A percentile compares a stretch with the other conserved stretches of the same genome.
Conservation (phyloP, 2,888 invertebrate species). For the Scaptodrosophila latifasciaeformis region DNA sequence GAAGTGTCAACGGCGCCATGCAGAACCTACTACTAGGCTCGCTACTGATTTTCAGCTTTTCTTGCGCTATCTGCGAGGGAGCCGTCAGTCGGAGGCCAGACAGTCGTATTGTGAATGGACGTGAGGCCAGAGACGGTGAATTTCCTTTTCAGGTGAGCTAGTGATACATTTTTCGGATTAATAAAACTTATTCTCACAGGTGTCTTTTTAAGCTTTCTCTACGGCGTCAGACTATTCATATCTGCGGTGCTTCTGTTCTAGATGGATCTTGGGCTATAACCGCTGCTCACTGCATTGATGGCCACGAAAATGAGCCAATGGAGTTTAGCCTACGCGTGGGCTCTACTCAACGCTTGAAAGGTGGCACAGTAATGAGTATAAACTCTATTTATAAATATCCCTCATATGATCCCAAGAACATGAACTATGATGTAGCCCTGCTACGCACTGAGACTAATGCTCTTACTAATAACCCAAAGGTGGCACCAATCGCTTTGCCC, state of each 20-base stretch:
- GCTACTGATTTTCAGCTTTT: constrained; percentile 12
- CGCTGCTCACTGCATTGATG: constrained; percentile 70
- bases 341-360: constrained; percentile 49
- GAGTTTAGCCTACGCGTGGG: constrained; percentile 65
- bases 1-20: constrained; percentile 36
- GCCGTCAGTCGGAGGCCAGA: constrained; percentile 35
- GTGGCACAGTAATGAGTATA: constrained; percentile 58
- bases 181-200: not conserved
- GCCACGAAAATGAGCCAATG: constrained; percentile 51
- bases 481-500: constrained; percentile 56
- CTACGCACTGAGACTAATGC: constrained; percentile 51
- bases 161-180: not conserved
- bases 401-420: constrained; percentile 60
- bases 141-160: constrained; percentile 66
- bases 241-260: constrained; percentile 70
- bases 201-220: constrained; percentile 54
- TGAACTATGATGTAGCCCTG: constrained; percentile 71
- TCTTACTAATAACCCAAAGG: constrained; percentile 47
- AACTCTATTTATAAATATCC: constrained; percentile 67
- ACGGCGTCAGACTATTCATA: constrained; percentile 65
- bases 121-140: constrained; percentile 60
- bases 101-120: constrained; percentile 70
- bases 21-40: constrained; percentile 30
- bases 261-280: constrained; percentile 68
- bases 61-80: not conserved